Percentiles rank a stretch among this genome's conserved stretches.
Evolutionary conservation across 2,888 invertebrate species (phyloP).

Genomic region (Steinernema scapterisci): DNA sequence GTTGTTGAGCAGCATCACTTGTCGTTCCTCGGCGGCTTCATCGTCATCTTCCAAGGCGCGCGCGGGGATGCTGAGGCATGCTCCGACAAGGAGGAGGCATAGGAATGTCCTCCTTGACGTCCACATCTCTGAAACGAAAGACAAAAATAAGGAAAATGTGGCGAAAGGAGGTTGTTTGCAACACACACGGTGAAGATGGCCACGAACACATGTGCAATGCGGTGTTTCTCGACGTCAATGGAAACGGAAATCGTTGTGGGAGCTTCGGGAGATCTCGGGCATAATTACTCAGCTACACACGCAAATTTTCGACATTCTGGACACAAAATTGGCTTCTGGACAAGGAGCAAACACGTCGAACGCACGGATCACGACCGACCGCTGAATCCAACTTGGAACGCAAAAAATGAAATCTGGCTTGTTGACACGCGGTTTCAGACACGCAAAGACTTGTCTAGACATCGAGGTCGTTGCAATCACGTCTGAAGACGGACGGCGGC

Average conservation of each 20-base stretch:
- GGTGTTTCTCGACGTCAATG: constrained; percentile 22
- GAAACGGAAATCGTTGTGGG: constrained; percentile 36
- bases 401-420: no score
- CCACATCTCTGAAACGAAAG: background rate
- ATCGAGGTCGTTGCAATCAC: no score
- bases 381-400: no score
- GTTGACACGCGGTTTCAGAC: no score
- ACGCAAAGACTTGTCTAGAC: no score
- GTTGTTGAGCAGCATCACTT: constrained; percentile 37
- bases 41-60: background rate
- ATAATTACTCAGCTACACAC: background rate
- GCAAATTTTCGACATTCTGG: constrained; percentile 7
- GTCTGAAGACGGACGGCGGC: no score
- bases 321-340: constrained; percentile 25
- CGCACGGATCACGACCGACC: no score
- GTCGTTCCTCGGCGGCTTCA: constrained; percentile 30
- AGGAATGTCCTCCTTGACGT: background rate
- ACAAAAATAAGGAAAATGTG: no score
- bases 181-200: no score
- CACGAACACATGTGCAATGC: background rate
- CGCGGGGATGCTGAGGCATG: background rate
- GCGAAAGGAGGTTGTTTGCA: no score
- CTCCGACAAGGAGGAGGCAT: background rate
- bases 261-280: no score
- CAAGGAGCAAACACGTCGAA: no score